Evolutionary conservation across 2,888 invertebrate genomes (phyloP).

Genomic region (Amblyjoppa proteus): DNA sequence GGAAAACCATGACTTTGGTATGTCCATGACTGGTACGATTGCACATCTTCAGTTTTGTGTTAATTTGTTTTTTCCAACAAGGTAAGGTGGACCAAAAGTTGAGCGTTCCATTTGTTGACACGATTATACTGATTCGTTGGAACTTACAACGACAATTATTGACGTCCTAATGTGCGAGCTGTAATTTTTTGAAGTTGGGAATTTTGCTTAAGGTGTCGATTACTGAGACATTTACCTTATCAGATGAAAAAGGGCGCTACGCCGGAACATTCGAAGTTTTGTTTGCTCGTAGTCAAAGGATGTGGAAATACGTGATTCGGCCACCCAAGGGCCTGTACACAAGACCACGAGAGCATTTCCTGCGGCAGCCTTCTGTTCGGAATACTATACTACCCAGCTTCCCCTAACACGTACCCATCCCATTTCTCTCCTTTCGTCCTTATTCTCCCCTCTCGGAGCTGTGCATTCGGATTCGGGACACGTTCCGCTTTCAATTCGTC

Average conservation of each 20-base stretch:
- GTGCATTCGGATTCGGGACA: constrained; percentile 70
- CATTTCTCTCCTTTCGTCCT: constrained; percentile 43
- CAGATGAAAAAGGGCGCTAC: not conserved
- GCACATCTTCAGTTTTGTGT: too few relatives aligned
- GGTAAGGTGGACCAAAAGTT: too few relatives aligned
- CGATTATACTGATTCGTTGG: too few relatives aligned
- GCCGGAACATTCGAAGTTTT: constrained; percentile 31
- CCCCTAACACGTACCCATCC: constrained; percentile 60
- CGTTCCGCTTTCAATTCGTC: constrained; percentile 73
- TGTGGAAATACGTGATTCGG: constrained; percentile 42
- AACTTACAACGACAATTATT: not conserved
- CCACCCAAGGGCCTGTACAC: constrained; percentile 36
- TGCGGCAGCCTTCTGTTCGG: constrained; percentile 48
- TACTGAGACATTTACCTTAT: too few relatives aligned
- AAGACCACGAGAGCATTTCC: constrained; percentile 42
- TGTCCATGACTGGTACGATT: too few relatives aligned
- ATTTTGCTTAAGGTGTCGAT: too few relatives aligned
- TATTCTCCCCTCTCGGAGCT: constrained; percentile 50
- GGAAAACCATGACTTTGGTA: too few relatives aligned
- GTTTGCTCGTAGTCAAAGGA: constrained; percentile 28
- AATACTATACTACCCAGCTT: constrained; percentile 57
- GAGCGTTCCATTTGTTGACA: too few relatives aligned
- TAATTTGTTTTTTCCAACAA: too few relatives aligned
- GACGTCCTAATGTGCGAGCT: not conserved
- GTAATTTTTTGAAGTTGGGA: too few relatives aligned